These are phyloP conservation scores for Macrotrachela quadricornifera DNA, from an alignment of 1,140 invertebrate genomes.

Conservation along the genomic window DNA sequence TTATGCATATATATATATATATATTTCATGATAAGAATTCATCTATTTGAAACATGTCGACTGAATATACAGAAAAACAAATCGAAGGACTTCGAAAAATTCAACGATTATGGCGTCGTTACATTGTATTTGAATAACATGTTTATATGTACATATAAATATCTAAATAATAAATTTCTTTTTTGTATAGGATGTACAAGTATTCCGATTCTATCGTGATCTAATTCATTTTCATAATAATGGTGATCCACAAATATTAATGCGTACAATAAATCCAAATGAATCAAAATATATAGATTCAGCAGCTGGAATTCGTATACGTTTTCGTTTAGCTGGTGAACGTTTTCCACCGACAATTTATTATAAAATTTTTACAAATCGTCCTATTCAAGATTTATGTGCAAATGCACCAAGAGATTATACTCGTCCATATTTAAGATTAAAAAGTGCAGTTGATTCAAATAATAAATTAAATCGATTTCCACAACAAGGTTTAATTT, in stretches of 20 bases:
- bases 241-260: constrained; percentile 21
- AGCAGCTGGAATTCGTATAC: constrained; percentile 22
- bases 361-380: constrained; percentile 31
- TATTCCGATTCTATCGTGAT: constrained; percentile 26
- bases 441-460: constrained; percentile 15
- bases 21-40: too few relatives aligned
- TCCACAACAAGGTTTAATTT: background rate
- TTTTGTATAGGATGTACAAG: constrained; percentile 22
- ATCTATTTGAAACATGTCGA: too few relatives aligned
- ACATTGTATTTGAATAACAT: background rate
- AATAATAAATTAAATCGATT: constrained; percentile 12
- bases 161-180: too few relatives aligned
- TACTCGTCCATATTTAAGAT: constrained; percentile 15
- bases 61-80: background rate
- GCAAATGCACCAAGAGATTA: constrained; percentile 29
- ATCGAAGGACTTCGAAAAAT: background rate
- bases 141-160: too few relatives aligned
- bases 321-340: constrained; percentile 27
- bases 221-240: constrained; percentile 25
- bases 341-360: constrained; percentile 29
- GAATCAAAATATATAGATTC: constrained; percentile 24
- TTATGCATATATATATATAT: too few relatives aligned
- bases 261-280: constrained; percentile 25
- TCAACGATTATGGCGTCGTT: background rate
- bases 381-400: constrained; percentile 27